Conservation (phyloP, 92 coral and sea anemone genomes). For the Heliopora coerulea region DNA sequence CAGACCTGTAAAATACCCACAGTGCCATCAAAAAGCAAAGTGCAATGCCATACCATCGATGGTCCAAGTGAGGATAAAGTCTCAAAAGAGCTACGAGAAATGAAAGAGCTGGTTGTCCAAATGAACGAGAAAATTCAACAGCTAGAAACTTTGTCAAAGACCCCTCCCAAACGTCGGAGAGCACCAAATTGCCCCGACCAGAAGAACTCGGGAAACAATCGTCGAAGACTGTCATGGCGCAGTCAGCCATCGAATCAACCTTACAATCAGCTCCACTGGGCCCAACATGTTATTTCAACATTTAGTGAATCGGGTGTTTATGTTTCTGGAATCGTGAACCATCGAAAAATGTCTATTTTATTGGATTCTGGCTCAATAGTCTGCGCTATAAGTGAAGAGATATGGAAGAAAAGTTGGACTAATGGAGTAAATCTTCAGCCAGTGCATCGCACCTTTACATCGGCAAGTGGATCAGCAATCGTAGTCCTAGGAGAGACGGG, state of each 20-base stretch:
- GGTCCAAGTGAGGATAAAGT: constrained; percentile 31
- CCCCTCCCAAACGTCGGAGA: neutral
- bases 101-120: constrained; percentile 44
- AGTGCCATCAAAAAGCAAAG: constrained; percentile 1
- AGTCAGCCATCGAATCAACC: constrained; percentile 42
- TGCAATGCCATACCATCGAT: neutral
- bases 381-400: constrained; percentile 35
- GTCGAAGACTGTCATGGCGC: constrained; percentile 51
- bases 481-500: constrained; percentile 31
- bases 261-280: constrained; percentile 39
- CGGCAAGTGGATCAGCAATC: constrained; percentile 7
- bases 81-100: constrained; percentile 45
- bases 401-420: constrained; percentile 49
- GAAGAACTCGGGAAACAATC: constrained; percentile 26
- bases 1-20: neutral
- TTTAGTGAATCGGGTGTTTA: constrained; percentile 40
- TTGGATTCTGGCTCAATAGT: constrained; percentile 50
- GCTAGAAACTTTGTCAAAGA: constrained; percentile 12
- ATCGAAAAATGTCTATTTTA: constrained; percentile 41
- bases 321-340: constrained; percentile 41
- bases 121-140: constrained; percentile 50
- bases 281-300: constrained; percentile 18
- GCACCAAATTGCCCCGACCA: constrained; percentile 42
- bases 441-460: constrained; percentile 28
- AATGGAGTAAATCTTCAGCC: constrained; percentile 38